Evolutionary conservation across 2,888 invertebrate genomes (phyloP), one percentile per base, ranked within the genome.

Genomic region (Scaeva pyrastri): DNA sequence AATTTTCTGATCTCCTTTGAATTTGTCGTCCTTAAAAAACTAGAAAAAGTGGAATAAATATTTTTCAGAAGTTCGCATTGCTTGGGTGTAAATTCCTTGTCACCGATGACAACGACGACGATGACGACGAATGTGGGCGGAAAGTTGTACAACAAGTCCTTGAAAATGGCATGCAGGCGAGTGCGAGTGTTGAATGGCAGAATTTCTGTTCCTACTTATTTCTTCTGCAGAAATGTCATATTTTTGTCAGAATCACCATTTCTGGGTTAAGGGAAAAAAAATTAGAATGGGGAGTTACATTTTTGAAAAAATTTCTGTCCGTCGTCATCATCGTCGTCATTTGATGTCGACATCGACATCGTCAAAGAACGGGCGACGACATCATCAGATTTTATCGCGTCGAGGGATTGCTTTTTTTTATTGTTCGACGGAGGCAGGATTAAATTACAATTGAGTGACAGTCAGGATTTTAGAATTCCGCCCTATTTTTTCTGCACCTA

Each of bases 401-500:
- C 23, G 39, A 39, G 11, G 36, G 36, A 50, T 19, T 21, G 19
- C 14, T n/a, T 55, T 21, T 43, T 23, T 23, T 39, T 39, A 6
- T 4, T 16, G 16, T 64, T 48, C 14, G 48, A 36, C 23, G 50
- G 21, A n/a, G 48, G 66, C 31, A 21, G 68, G 45, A 68, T 68
- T 36, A 68, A 68, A 68, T 68, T 68, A 68, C 68, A 68, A 52
- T 68, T 68, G 68, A 68, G 68, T 52, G 68, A 39, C 68, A 68
- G 16, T 16, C 36, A 36, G 66, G 48, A 12, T 48, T 66, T 48
- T 36, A 36, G 31, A 31, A 31, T 39, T 64, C 10, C 14, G 16
- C 45, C n/a, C 8, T 16, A n/a, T 16, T 64, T 43, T 26, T 10
- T 64, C 19, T 48, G 16, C 12, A 7, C 31, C 31, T 31, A 31